A percentile compares a stretch with the other conserved stretches of the same genome.
phyloP scores from a whole-genome alignment of 1,140 invertebrate genomes.

The Vollenhovia emeryi region DNA sequence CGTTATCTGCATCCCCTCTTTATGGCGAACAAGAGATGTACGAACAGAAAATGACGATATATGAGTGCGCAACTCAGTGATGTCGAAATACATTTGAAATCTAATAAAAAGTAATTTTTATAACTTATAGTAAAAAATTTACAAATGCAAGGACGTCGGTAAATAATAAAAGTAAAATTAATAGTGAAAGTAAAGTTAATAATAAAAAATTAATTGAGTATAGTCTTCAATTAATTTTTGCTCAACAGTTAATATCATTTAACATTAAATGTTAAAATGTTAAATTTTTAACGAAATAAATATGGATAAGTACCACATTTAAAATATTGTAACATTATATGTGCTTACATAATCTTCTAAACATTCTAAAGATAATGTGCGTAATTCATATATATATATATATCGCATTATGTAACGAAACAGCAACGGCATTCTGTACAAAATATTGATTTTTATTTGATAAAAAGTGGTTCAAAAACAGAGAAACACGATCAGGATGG shows the following conservation, averaged over 20 bases:
- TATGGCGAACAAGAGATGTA: constrained; percentile 46
- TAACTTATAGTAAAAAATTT: background rate
- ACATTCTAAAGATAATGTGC: background rate
- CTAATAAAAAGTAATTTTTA: background rate
- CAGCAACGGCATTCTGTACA: constrained; percentile 22
- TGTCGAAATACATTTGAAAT: constrained; percentile 25
- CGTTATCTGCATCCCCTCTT: constrained; percentile 50
- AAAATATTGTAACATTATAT: background rate
- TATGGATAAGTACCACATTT: background rate
- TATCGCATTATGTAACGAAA: constrained; percentile 59
- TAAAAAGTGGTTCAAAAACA: background rate
- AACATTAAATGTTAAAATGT: background rate
- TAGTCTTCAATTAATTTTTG: background rate
- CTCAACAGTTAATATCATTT: background rate
- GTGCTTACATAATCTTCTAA: background rate
- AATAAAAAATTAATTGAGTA: background rate
- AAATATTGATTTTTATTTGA: constrained; percentile 47
- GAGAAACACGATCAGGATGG: constrained; percentile 19
- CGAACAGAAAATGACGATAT: constrained; percentile 20
- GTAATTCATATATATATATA: constrained; percentile 35
- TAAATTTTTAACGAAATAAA: background rate
- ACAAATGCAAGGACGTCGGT: background rate
- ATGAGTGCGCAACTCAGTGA: constrained; percentile 4
- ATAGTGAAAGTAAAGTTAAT: background rate
- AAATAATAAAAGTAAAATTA: background rate